A percentile compares a stretch with the other conserved stretches of the same genome.
Evolutionary conservation across 2,113 vertebrate species (phyloP).

Genomic region (Litocranius walleri): DNA sequence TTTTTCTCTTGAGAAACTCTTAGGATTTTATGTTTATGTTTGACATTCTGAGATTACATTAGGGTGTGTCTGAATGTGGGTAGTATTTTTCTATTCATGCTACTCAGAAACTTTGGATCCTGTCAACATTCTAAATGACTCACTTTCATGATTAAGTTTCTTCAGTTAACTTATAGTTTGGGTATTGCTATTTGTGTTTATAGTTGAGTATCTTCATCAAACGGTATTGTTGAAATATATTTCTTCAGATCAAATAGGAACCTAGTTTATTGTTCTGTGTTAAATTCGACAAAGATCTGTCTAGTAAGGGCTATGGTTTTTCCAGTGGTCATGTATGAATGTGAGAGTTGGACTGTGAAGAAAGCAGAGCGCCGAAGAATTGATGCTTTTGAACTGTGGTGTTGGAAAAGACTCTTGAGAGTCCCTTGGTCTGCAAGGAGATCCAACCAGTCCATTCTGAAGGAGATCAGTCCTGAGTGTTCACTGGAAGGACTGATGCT

Average conservation of each 20-base stretch:
- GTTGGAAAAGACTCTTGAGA: neutral
- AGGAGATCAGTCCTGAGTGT: neutral
- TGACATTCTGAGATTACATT: neutral
- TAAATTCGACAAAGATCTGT: neutral
- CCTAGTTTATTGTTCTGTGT: neutral
- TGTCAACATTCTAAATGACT: constrained; percentile 35
- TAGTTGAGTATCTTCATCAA: neutral
- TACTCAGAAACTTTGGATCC: neutral
- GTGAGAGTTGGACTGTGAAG: neutral
- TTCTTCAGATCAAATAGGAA: neutral
- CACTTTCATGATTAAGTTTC: neutral
- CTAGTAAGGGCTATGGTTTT: neutral
- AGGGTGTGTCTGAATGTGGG: neutral
- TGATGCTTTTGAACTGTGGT: neutral
- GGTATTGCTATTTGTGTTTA: neutral
- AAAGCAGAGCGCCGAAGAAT: neutral
- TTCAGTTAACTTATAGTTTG: constrained; percentile 9
- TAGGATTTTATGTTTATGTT: neutral
- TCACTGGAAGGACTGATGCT: neutral
- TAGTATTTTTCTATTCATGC: constrained; percentile 8
- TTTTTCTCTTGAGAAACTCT: constrained; percentile 19
- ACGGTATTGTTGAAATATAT: neutral
- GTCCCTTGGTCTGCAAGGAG: neutral
- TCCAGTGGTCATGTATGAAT: neutral
- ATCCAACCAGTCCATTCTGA: neutral